Evolutionary conservation across 2,888 invertebrate genomes (phyloP).

Genomic region (Trimorus sp.): DNA sequence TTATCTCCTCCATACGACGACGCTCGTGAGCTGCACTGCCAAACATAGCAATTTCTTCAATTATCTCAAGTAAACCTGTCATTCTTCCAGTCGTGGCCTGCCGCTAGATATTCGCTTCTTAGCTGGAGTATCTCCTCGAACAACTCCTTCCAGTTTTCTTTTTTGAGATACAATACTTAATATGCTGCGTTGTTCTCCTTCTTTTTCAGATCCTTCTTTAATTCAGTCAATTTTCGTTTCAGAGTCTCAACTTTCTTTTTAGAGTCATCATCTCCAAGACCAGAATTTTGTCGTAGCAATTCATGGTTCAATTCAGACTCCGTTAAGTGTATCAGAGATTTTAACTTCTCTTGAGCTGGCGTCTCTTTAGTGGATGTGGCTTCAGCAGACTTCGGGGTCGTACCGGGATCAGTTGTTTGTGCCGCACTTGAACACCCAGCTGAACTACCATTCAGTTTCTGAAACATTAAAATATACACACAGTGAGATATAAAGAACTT

Average conservation of each 20-base stretch:
- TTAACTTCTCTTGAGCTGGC: constrained; percentile 26
- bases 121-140: constrained; percentile 1
- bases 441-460: neutral
- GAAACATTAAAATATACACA: neutral
- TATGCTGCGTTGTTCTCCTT: constrained; percentile 11
- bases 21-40: constrained; percentile 72
- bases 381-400: neutral
- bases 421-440: neutral
- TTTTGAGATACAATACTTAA: constrained; percentile 36
- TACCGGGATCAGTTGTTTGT: neutral
- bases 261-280: constrained; percentile 12
- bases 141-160: constrained; percentile 55
- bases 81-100: constrained; percentile 71
- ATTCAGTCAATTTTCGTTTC: constrained; percentile 31
- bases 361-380: neutral
- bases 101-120: constrained; percentile 45
- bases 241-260: constrained; percentile 40
- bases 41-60: constrained; percentile 73
- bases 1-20: constrained; percentile 68
- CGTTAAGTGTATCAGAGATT: constrained; percentile 19
- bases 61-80: constrained; percentile 72
- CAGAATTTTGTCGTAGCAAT: constrained; percentile 14
- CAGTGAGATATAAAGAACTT: neutral
- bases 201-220: constrained; percentile 20
- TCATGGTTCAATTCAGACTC: constrained; percentile 31